Evolutionary conservation across 2,113 vertebrate genomes (phyloP), one percentile per base, ranked within the genome.

Genomic region (Neomonachus schauinslandi): DNA sequence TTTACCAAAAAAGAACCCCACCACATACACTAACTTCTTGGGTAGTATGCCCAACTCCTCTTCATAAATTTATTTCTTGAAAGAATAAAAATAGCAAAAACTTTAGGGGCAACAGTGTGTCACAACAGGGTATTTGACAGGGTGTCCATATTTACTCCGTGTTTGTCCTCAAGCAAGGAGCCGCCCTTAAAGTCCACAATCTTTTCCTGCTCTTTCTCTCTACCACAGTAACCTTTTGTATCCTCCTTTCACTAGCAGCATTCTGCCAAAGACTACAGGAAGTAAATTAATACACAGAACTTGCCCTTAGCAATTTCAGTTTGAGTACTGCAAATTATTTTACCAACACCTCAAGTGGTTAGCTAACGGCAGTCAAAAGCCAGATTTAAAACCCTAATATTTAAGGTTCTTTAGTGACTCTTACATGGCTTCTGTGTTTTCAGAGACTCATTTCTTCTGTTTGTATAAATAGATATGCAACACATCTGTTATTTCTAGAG

Each of bases 171-270:
- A 89, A 15, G 51, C 13, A 1, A 65, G 89, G 97, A 97, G 76
- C 89, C 97, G 77, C 98, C 98, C 98, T 96, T 94, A 95, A 97
- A 98, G 89, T 97, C 98, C 83, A 98, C 98, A 98, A 13, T 15
- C 97, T 97, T 97, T 98, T 98, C 97, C 98, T 98, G 98, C 92
- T 98, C 97, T 71, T 97, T 71, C 0, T 91, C 16, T 83, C 24
- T 77, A 89, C 93, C 97, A 98, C 98, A 98, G 97, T 95, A 97
- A 97, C 97, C 85, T 97, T 97, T 74, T 97, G 81, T 69, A 96
- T 98, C 92, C 96, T 97, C 71, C 49, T 39, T 96, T 97, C 96
- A 96, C 63, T 51, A 92, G 85, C 74, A 51, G 18, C 49, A 7
- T 24, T 98, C 94, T 97, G 97, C 82, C 97, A 97, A 96, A 92